These are phyloP conservation scores for Hydroisotoma schaefferi DNA, from an alignment of 2,888 invertebrate species.

Conservation along the genomic window DNA sequence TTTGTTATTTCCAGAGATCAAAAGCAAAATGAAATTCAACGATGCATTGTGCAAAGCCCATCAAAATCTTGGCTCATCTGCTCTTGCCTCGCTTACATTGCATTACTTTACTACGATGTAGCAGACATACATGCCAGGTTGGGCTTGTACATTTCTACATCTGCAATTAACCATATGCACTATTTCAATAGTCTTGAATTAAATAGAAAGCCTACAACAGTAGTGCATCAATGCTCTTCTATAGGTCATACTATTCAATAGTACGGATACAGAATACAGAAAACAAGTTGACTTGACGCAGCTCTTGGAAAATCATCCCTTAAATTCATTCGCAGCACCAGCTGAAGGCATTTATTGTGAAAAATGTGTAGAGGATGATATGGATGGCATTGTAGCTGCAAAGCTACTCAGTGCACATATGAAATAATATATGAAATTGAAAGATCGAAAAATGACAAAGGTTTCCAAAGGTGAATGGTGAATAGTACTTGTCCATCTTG, in stretches of 20 bases:
- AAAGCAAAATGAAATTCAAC: conserved; percentile 5
- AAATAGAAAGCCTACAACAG: background rate
- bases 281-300: conserved; percentile 7
- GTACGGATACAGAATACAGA: background rate
- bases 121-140: conserved; percentile 5
- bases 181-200: background rate
- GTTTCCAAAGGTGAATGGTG: conserved; percentile 11
- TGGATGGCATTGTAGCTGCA: no score
- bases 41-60: conserved; percentile 5
- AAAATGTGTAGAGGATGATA: background rate
- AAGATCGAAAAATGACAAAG: conserved; percentile 11
- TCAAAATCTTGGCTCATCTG: conserved; percentile 9
- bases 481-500: conserved; percentile 13
- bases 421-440: background rate
- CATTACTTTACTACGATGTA: background rate
- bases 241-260: no score
- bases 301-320: background rate
- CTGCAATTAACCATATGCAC: conserved; percentile 14
- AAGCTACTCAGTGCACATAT: no score
- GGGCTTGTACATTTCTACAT: conserved; percentile 1
- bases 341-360: conserved; percentile 7
- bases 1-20: conserved; percentile 6
- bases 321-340: conserved; percentile 12
- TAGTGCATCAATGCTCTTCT: background rate
- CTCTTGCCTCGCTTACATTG: conserved; percentile 1